These are phyloP conservation scores for Drosophila sp. DNA, from an alignment of 1,140 invertebrate genomes.

Conservation along the genomic window DNA sequence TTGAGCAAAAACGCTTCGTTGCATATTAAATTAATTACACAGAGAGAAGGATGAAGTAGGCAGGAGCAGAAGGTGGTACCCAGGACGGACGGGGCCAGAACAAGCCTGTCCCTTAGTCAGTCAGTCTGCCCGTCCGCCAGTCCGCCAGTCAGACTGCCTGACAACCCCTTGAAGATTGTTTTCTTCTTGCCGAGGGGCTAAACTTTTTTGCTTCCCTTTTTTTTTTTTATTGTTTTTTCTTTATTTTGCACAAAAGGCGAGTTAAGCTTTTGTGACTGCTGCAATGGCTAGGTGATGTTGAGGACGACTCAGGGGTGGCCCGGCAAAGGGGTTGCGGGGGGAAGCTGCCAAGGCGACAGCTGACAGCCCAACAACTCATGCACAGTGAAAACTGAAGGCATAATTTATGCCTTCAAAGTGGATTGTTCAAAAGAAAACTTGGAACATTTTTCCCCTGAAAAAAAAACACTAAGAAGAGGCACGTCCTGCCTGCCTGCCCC, in stretches of 20 bases:
- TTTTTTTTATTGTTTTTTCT: slow-evolving; percentile 8
- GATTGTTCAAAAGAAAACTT: slow-evolving; percentile 73
- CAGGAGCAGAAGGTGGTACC: slow-evolving; percentile 14
- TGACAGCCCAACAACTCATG: slow-evolving; percentile 71
- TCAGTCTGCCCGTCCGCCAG: slow-evolving; percentile 23
- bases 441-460: slow-evolving; percentile 68
- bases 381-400: slow-evolving; percentile 78
- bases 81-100: slow-evolving; percentile 9
- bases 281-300: slow-evolving; percentile 10
- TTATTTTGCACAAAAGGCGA: slow-evolving; percentile 60
- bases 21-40: slow-evolving; percentile 80
- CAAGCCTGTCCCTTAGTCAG: slow-evolving; percentile 26
- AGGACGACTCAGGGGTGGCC: not conserved
- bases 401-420: slow-evolving; percentile 82
- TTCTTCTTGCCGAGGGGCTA: slow-evolving; percentile 67
- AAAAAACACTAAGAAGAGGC: slow-evolving; percentile 46
- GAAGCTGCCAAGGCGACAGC: slow-evolving; percentile 55
- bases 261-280: slow-evolving; percentile 64
- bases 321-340: not conserved
- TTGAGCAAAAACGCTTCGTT: slow-evolving; percentile 76
- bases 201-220: slow-evolving; percentile 48
- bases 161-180: slow-evolving; percentile 78
- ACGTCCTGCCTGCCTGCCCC: slow-evolving; percentile 41
- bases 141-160: slow-evolving; percentile 48
- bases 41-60: slow-evolving; percentile 52